Evolutionary conservation across 2,113 vertebrate genomes (phyloP), one percentile per base, ranked within the genome.

Genomic region (Nyctibius bracteatus): DNA sequence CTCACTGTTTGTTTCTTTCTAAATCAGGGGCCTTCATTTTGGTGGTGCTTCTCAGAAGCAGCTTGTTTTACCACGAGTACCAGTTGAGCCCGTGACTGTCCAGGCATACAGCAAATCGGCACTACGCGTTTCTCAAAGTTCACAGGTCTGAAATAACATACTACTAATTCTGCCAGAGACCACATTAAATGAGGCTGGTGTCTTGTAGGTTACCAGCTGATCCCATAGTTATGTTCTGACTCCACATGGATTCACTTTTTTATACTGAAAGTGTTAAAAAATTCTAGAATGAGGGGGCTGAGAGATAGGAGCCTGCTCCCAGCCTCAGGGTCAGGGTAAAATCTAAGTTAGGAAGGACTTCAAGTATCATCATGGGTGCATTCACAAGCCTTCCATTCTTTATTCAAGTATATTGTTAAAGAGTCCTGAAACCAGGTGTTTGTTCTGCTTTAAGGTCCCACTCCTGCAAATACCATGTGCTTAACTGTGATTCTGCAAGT

Each of bases 71-170:
- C 97, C 98, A 24, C 78, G 14, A 59, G 79, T 98, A 63, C 88
- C 97, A 43, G 88, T 88, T 30, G 95, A 77, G 92, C 71, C 94
- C 24, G 22, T 77, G 94, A 68, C 24, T 54, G 57, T 43, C 22
- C 97, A 87, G 82, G 65, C 41, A 5, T 37, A 74, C 61, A 81
- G 39, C 27, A 55, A 3, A 8, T 12, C 88, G 81, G 59, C 80
- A 43, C 75, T 74, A n/a, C 90, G 9, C 2, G 1, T 24, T 35
- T 97, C 97, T 95, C 93, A 96, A 58, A 96, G 90, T 65, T 84
- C 96, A 86, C 99, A 99, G 98, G 99, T 99, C 82, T 77, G 98
- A 54, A 35, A 68, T 31, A 77, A 47, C 77, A 33, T 37, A 4
- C 52, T 30, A 1, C 2, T 51, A 54, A 18, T 18, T 73, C 62